Conservation (phyloP, 2,888 invertebrate genomes). For the Pseudanteris insignis region DNA sequence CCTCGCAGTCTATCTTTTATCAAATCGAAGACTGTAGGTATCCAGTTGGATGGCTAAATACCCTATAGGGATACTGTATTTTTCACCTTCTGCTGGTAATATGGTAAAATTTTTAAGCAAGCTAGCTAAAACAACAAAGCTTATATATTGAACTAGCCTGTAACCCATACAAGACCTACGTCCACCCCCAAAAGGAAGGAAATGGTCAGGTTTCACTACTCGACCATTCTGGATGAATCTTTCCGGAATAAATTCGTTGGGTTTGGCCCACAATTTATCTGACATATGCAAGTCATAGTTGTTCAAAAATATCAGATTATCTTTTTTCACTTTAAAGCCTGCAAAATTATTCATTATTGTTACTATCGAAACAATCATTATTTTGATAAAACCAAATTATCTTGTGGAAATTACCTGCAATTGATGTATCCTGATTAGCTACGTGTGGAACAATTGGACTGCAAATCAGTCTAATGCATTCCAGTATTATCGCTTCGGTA, state of each 20-base stretch:
- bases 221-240: conserved; percentile 71
- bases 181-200: conserved; percentile 75
- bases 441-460: conserved; percentile 78
- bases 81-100: conserved; percentile 64
- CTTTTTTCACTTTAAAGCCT: conserved; percentile 73
- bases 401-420: conserved; percentile 69
- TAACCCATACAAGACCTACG: conserved; percentile 76
- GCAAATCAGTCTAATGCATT: conserved; percentile 72
- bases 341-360: no score
- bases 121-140: conserved; percentile 69
- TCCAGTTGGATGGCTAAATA: conserved; percentile 69
- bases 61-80: conserved; percentile 70
- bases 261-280: conserved; percentile 71
- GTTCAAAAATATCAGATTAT: conserved; percentile 74
- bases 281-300: conserved; percentile 76
- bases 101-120: conserved; percentile 70
- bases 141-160: conserved; percentile 72
- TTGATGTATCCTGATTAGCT: conserved; percentile 71
- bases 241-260: conserved; percentile 71
- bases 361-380: no score
- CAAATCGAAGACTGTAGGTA: conserved; percentile 69
- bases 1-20: conserved; percentile 57
- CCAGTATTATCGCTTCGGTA: conserved; percentile 72
- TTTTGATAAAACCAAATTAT: no score
- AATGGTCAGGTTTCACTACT: conserved; percentile 72